Evolutionary conservation across 1,140 invertebrate genomes (phyloP).

Genomic region (Atta colombica): DNA sequence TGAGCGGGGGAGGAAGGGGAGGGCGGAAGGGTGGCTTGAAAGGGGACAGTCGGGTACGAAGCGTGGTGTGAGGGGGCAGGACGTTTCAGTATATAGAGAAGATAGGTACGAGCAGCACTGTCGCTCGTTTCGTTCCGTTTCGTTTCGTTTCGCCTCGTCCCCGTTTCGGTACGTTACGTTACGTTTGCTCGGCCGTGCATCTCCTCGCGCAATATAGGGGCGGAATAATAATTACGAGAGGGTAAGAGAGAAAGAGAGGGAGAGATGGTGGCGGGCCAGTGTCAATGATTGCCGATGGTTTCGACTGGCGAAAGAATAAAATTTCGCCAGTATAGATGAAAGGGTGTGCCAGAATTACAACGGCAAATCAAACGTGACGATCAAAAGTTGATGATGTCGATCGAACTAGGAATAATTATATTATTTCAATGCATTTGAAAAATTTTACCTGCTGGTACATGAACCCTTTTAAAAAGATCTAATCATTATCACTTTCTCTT

Average conservation of each 20-base stretch:
- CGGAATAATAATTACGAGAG: slow-evolving; percentile 84
- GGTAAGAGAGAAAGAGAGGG: slow-evolving; percentile 44
- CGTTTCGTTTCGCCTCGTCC: slow-evolving; percentile 84
- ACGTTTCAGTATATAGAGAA: slow-evolving; percentile 71
- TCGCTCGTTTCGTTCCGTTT: slow-evolving; percentile 82
- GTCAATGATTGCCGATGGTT: slow-evolving; percentile 72
- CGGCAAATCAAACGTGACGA: slow-evolving; percentile 44
- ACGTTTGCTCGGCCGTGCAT: slow-evolving; percentile 84
- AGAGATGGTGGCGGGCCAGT: slow-evolving; percentile 46
- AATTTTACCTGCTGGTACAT: background rate
- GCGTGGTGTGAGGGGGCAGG: slow-evolving; percentile 58
- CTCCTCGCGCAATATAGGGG: slow-evolving; percentile 83
- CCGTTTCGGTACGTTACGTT: slow-evolving; percentile 85
- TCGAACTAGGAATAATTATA: slow-evolving; percentile 27
- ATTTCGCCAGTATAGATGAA: slow-evolving; percentile 31
- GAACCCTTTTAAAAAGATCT: background rate
- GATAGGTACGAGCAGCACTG: slow-evolving; percentile 73
- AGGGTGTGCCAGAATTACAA: slow-evolving; percentile 38
- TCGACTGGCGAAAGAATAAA: slow-evolving; percentile 46
- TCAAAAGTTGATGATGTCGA: slow-evolving; percentile 16
- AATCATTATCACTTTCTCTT: background rate
- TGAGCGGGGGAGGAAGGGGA: slow-evolving; percentile 37
- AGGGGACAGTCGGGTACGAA: slow-evolving; percentile 72
- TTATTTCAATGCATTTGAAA: background rate
- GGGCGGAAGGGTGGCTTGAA: slow-evolving; percentile 44